Percentiles rank a stretch among this genome's conserved stretches.
Evolutionary conservation across 2,113 vertebrate species (phyloP).

Genomic region (Morone chrysops): DNA sequence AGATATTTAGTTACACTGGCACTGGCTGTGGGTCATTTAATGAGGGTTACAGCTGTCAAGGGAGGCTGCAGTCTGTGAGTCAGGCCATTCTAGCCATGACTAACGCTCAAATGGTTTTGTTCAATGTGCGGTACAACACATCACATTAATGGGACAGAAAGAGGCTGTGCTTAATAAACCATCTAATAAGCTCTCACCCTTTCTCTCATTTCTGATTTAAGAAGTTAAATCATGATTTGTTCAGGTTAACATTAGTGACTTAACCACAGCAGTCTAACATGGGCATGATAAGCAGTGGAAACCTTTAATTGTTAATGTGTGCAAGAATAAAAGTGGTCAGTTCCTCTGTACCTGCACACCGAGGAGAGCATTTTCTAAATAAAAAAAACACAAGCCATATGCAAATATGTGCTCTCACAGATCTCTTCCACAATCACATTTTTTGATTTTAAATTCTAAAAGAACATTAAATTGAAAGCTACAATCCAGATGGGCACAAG

Average conservation of each 20-base stretch:
- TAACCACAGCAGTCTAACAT: constrained; percentile 11
- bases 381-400: constrained; percentile 16
- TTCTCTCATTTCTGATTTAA: neutral
- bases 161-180: constrained; percentile 5
- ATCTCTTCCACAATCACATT: neutral
- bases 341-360: neutral
- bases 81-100: constrained; percentile 13
- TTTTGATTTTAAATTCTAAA: constrained; percentile 31
- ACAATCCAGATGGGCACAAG: constrained; percentile 61
- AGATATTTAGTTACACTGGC: neutral
- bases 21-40: constrained; percentile 10
- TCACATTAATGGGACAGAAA: neutral
- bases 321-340: constrained; percentile 5
- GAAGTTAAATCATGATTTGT: constrained; percentile 11
- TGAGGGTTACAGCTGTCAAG: constrained; percentile 11
- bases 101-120: constrained; percentile 6
- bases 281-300: neutral
- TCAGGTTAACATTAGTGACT: constrained; percentile 7
- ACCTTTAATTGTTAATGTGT: constrained; percentile 1
- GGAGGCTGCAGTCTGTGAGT: constrained; percentile 9
- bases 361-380: neutral
- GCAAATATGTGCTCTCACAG: constrained; percentile 28
- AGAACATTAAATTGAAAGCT: constrained; percentile 21
- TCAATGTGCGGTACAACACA: constrained; percentile 14
- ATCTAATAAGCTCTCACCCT: constrained; percentile 1